Evolutionary conservation across 1,140 invertebrate species (phyloP).

Genomic region (Drosophila albomicans): DNA sequence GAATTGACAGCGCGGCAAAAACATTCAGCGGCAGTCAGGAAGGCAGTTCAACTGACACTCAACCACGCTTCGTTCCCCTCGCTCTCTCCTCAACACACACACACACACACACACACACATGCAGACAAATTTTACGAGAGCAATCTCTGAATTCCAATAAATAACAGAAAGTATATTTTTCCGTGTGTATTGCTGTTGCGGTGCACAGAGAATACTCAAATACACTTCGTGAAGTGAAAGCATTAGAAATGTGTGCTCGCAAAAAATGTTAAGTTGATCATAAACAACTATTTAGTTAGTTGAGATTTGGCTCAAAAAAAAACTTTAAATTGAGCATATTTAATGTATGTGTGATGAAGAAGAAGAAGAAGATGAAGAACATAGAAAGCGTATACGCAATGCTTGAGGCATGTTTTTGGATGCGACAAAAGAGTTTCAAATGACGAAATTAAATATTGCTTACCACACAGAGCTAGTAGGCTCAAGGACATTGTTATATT

Average conservation of each 20-base stretch:
- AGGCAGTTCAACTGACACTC: neutral
- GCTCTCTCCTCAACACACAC: neutral
- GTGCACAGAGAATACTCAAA: no score
- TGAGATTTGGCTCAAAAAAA: no score
- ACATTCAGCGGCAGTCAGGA: neutral
- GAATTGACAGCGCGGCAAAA: conserved; percentile 30
- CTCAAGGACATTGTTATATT: conserved; percentile 13
- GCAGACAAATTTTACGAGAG: conserved; percentile 47
- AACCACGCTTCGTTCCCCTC: no score
- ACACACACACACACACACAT: neutral
- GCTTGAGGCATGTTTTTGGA: no score
- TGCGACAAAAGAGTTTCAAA: neutral
- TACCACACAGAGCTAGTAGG: conserved; percentile 9
- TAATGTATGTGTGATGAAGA: no score
- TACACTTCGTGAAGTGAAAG: no score
- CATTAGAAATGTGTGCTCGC: no score
- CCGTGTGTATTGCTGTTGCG: no score
- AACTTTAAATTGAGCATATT: no score
- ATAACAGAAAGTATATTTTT: conserved; percentile 14
- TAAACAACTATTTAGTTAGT: no score
- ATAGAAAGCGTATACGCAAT: neutral
- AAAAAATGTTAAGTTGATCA: no score
- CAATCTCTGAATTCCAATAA: conserved; percentile 20
- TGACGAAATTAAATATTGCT: conserved; percentile 29
- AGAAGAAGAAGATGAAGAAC: no score